phyloP scores from a whole-genome alignment of 2,113 vertebrate species.

The Phoxinus phoxinus region DNA sequence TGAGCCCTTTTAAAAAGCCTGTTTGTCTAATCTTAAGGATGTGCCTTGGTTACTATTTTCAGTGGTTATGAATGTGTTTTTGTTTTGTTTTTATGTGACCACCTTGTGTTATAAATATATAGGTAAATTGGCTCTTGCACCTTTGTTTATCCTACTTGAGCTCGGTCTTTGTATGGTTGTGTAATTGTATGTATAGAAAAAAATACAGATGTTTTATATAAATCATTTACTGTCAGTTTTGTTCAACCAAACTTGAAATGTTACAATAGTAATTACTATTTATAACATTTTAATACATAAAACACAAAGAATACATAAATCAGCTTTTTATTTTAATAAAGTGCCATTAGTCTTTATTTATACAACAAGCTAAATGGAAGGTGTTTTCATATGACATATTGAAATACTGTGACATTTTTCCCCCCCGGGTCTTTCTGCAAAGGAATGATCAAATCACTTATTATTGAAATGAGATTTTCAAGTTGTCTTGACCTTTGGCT shows the following conservation, averaged over 20 bases:
- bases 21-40: constrained; percentile 65
- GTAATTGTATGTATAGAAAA: constrained; percentile 67
- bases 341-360: not conserved
- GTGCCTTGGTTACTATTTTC: constrained; percentile 68
- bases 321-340: not conserved
- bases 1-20: not conserved
- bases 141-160: constrained; percentile 65
- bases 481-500: constrained; percentile 71
- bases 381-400: not conserved
- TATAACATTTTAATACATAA: not conserved
- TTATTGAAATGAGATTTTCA: constrained; percentile 59
- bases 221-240: not conserved
- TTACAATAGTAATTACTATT: not conserved
- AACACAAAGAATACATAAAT: constrained; percentile 22
- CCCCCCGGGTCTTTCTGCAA: not conserved
- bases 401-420: not conserved
- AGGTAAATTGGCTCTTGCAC: not conserved
- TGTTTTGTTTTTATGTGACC: not conserved
- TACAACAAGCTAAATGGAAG: not conserved
- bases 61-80: not conserved
- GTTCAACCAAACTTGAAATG: not conserved
- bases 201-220: constrained; percentile 67
- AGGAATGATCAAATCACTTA: constrained; percentile 15
- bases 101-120: not conserved
- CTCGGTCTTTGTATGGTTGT: constrained; percentile 66